Percentiles rank a stretch among this genome's conserved stretches.
Conservation (phyloP, 1,140 invertebrate genomes). For the Goniozus legneri region DNA sequence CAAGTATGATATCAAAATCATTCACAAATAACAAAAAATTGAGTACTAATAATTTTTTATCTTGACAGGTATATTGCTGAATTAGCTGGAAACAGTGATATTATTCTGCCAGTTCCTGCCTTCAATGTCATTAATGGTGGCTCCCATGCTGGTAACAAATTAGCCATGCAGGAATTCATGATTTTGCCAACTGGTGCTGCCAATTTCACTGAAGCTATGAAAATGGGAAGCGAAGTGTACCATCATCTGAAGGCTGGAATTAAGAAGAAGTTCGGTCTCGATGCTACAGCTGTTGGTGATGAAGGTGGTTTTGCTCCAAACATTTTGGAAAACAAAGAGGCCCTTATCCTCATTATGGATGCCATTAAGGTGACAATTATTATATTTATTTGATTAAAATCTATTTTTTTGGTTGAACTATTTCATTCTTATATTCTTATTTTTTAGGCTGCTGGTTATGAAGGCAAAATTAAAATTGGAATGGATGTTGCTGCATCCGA, state of each 20-base stretch:
- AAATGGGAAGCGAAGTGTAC: constrained; percentile 96
- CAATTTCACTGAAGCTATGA: constrained; percentile 96
- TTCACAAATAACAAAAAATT: neutral
- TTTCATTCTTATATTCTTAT: neutral
- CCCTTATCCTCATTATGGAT: constrained; percentile 79
- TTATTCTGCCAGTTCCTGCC: constrained; percentile 93
- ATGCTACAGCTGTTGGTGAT: constrained; percentile 97
- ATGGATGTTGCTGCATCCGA: constrained; percentile 99
- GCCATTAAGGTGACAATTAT: constrained; percentile 75
- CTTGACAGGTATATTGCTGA: constrained; percentile 83
- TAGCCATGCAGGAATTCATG: constrained; percentile 99
- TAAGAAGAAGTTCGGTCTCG: constrained; percentile 88
- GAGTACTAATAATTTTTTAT: constrained; percentile 5
- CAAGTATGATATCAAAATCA: constrained; percentile 46
- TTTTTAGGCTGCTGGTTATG: constrained; percentile 59
- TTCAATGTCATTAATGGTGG: constrained; percentile 99
- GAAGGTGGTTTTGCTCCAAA: constrained; percentile 99
- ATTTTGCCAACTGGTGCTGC: constrained; percentile 79
- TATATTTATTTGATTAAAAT: constrained; percentile 61
- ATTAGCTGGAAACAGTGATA: constrained; percentile 85
- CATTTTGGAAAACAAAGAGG: constrained; percentile 95
- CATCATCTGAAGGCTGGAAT: constrained; percentile 96
- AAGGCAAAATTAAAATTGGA: constrained; percentile 73
- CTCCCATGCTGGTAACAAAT: constrained; percentile 96
- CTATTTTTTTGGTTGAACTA: neutral